Percentiles rank a stretch among this genome's conserved stretches.
Conservation (phyloP, 2,113 vertebrate genomes). For the Scomber scombrus region DNA sequence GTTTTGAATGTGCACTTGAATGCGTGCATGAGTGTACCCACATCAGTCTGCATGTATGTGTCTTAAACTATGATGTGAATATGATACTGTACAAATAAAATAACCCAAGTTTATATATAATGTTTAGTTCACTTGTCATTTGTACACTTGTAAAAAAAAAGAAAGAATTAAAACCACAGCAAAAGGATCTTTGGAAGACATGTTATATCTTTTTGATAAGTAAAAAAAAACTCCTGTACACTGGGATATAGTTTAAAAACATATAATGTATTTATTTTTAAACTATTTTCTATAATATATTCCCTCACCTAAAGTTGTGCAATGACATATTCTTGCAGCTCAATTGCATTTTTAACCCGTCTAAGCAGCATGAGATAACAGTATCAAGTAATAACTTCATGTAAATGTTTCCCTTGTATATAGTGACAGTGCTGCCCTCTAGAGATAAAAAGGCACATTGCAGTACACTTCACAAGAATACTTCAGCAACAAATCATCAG, state of each 20-base stretch:
- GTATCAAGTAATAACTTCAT: not conserved
- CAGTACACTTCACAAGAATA: constrained; percentile 3
- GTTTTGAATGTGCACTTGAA: not conserved
- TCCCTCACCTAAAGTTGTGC: constrained; percentile 5
- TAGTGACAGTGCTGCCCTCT: constrained; percentile 65
- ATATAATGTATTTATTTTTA: no score
- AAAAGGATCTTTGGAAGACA: not conserved
- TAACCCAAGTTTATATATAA: constrained; percentile 63
- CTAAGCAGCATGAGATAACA: no score
- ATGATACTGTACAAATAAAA: constrained; percentile 70
- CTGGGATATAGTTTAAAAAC: not conserved
- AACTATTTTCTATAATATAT: not conserved
- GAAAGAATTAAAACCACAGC: not conserved
- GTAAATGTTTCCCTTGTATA: not conserved
- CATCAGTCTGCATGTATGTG: constrained; percentile 60
- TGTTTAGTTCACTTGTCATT: not conserved
- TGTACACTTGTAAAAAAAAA: constrained; percentile 9
- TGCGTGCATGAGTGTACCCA: constrained; percentile 31
- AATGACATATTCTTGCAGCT: constrained; percentile 8
- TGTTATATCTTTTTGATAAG: constrained; percentile 2
- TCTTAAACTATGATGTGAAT: constrained; percentile 67
- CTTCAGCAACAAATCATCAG: not conserved
- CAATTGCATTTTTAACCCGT: not conserved
- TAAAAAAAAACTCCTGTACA: not conserved
- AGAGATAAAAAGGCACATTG: constrained; percentile 23